A percentile compares a stretch with the other conserved stretches of the same genome.
Conservation (phyloP, 2,888 invertebrate species). For the Julus scanicus region DNA sequence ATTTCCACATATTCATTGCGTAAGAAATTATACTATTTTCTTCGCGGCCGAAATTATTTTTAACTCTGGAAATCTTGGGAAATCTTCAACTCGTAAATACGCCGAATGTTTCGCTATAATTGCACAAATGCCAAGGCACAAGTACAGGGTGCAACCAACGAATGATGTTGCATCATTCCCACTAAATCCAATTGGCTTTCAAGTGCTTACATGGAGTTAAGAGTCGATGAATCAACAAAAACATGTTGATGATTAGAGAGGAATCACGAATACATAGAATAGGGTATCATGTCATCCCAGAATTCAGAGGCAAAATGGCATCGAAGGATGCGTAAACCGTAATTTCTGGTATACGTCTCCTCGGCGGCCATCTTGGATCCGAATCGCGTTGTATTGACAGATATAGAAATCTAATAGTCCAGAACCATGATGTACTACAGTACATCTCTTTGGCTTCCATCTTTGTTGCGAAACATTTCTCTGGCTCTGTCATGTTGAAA, state of each 20-base stretch:
- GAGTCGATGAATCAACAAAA: too few relatives aligned
- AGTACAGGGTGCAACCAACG: neutral
- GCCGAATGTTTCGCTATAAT: neutral
- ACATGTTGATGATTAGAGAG: too few relatives aligned
- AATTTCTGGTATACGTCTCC: too few relatives aligned
- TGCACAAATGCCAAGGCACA: neutral
- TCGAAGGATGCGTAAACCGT: too few relatives aligned
- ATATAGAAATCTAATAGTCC: too few relatives aligned
- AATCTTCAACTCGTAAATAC: neutral
- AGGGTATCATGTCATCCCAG: too few relatives aligned
- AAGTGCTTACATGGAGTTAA: neutral
- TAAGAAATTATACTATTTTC: conserved; percentile 12
- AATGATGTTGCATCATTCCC: neutral
- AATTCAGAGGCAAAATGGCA: too few relatives aligned
- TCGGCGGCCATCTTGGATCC: too few relatives aligned
- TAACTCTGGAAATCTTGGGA: conserved; percentile 8
- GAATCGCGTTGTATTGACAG: too few relatives aligned
- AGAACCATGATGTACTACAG: too few relatives aligned
- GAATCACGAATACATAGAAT: neutral
- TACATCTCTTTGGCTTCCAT: too few relatives aligned
- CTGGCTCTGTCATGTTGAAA: neutral
- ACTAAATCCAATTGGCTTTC: neutral
- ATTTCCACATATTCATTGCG: conserved; percentile 10
- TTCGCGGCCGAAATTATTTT: conserved; percentile 14
- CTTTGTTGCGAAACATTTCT: neutral